Evolutionary conservation across 2,113 vertebrate species (phyloP).

Genomic region (Plecturocebus donacophilus): DNA sequence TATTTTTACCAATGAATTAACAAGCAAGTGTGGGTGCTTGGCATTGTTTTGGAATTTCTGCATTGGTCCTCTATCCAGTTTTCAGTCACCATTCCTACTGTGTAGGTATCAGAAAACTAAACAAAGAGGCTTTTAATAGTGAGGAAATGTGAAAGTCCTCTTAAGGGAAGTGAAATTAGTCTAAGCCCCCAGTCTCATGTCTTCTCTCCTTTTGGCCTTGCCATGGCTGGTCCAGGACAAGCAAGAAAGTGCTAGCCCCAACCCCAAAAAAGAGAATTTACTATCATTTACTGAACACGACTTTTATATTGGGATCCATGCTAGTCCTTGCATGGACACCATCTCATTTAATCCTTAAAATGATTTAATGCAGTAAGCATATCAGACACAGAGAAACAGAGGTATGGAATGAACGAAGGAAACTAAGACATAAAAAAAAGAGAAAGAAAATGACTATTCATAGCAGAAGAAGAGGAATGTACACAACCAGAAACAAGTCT

Average conservation of each 20-base stretch:
- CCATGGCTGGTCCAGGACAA: not conserved
- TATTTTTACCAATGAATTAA: not conserved
- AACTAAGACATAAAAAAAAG: not conserved
- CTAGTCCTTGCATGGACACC: not conserved
- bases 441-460: not conserved
- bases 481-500: not conserved
- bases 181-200: not conserved
- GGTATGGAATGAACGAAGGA: not conserved
- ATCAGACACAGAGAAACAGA: not conserved
- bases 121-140: not conserved
- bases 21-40: not conserved
- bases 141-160: not conserved
- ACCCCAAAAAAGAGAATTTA: not conserved
- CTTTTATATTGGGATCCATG: fast-evolving
- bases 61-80: not conserved
- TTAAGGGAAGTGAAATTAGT: not conserved
- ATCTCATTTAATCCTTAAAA: not conserved
- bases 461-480: not conserved
- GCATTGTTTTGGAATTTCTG: not conserved
- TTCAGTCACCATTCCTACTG: not conserved
- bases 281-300: not conserved
- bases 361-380: not conserved
- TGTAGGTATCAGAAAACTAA: not conserved
- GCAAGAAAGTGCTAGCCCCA: not conserved
- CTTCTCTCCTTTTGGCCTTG: not conserved